A percentile compares a stretch with the other conserved stretches of the same genome.
Evolutionary conservation across 1,140 invertebrate genomes (phyloP).

Genomic region (Aphidius ervi): DNA sequence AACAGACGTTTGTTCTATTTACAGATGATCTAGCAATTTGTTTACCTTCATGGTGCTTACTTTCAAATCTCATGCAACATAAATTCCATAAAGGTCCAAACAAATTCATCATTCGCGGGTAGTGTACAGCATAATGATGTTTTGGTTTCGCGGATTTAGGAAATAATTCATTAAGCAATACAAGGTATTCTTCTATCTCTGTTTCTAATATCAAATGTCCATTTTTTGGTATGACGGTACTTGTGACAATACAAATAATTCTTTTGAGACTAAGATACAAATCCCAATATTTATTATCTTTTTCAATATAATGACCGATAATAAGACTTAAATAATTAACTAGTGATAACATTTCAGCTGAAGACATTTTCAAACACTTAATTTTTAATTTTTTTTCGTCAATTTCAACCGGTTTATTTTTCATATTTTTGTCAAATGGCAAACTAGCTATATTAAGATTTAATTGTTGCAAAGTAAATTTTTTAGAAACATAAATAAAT

Average conservation of each 20-base stretch:
- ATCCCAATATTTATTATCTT: no score
- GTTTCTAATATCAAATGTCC: not conserved
- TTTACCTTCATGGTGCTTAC: constrained; percentile 32
- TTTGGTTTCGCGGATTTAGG: constrained; percentile 28
- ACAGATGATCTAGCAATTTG: constrained; percentile 21
- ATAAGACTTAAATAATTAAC: not conserved
- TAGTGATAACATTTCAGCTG: no score
- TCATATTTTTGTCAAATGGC: no score
- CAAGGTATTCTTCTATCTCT: constrained; percentile 18
- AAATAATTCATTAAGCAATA: constrained; percentile 23
- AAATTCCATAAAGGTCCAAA: constrained; percentile 27
- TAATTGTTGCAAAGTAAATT: no score
- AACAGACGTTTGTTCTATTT: constrained; percentile 27
- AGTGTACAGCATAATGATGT: constrained; percentile 33
- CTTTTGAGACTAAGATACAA: no score
- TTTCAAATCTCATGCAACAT: constrained; percentile 32
- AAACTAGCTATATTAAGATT: no score
- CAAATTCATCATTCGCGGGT: constrained; percentile 23
- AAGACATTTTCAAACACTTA: no score
- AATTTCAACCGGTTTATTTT: no score
- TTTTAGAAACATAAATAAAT: no score
- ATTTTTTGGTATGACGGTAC: no score
- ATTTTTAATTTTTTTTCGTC: no score
- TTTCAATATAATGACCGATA: not conserved
- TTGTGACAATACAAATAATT: no score